Conservation (phyloP, 1,140 invertebrate species). For the Formica exsecta region DNA sequence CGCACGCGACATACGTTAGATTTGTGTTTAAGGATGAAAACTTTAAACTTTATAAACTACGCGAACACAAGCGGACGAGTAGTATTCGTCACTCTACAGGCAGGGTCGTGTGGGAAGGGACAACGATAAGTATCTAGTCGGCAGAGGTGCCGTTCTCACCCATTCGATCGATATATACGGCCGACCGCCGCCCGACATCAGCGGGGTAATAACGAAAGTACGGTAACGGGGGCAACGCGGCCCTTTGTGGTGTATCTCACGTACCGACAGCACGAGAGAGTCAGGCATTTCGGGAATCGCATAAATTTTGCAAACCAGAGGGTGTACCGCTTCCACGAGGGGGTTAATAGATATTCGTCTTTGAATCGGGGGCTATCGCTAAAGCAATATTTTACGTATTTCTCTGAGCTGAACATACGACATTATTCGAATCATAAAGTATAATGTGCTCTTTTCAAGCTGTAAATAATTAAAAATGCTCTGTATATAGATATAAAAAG, state of each 20-base stretch:
- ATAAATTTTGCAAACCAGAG: constrained; percentile 60
- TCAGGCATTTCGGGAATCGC: constrained; percentile 56
- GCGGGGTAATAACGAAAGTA: constrained; percentile 59
- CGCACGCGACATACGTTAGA: neutral
- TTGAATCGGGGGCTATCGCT: constrained; percentile 41
- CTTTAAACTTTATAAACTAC: constrained; percentile 15
- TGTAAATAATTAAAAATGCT: constrained; percentile 35
- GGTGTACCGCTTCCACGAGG: neutral
- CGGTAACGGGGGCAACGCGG: constrained; percentile 2
- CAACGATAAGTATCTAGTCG: constrained; percentile 68
- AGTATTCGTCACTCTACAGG: constrained; percentile 50
- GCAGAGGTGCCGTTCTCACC: constrained; percentile 64
- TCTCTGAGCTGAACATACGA: neutral
- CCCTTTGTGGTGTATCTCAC: constrained; percentile 56
- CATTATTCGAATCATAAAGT: neutral
- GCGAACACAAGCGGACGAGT: constrained; percentile 54
- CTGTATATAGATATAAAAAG: neutral
- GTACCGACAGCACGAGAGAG: constrained; percentile 42
- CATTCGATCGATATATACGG: constrained; percentile 69
- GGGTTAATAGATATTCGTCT: constrained; percentile 58
- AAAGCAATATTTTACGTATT: constrained; percentile 37
- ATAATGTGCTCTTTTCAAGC: neutral
- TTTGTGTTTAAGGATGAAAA: constrained; percentile 50
- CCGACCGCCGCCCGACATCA: constrained; percentile 28
- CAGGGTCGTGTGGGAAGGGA: constrained; percentile 24